phyloP scores from a whole-genome alignment of 1,140 invertebrate species.

The Lepidotrigona ventralis region DNA sequence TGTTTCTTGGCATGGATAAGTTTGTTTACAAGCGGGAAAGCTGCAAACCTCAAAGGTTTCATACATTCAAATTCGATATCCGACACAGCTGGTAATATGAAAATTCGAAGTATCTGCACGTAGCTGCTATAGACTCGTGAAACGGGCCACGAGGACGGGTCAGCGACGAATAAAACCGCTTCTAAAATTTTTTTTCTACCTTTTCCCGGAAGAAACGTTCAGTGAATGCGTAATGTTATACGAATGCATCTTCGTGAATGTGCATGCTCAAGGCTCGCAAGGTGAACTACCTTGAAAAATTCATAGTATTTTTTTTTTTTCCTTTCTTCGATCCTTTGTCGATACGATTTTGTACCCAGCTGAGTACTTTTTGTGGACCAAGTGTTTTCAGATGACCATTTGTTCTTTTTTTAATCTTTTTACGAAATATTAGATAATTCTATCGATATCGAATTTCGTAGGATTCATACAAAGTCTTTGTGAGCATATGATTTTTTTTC shows the following conservation, averaged over 20 bases:
- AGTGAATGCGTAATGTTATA: slow-evolving; percentile 52
- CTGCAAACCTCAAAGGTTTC: not conserved
- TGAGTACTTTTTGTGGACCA: not conserved
- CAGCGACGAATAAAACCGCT: slow-evolving; percentile 44
- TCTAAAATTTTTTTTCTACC: slow-evolving; percentile 31
- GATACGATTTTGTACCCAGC: slow-evolving; percentile 15
- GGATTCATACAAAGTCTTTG: not conserved
- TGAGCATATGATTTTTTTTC: not conserved
- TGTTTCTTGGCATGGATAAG: not conserved
- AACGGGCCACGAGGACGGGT: slow-evolving; percentile 52
- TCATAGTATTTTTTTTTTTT: slow-evolving; percentile 27
- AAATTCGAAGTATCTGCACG: slow-evolving; percentile 41
- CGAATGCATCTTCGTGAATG: slow-evolving; percentile 32
- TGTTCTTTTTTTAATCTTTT: not conserved
- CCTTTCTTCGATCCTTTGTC: not conserved
- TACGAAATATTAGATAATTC: not conserved
- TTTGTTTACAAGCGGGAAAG: not conserved
- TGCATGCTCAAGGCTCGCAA: slow-evolving; percentile 40
- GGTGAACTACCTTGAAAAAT: slow-evolving; percentile 47
- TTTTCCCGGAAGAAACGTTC: slow-evolving; percentile 58
- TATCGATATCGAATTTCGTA: not conserved
- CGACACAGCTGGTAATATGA: slow-evolving; percentile 19
- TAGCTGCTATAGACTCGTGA: slow-evolving; percentile 32
- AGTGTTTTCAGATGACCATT: not conserved
- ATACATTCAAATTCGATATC: slow-evolving; percentile 8